phyloP scores from a whole-genome alignment of 2,888 invertebrate genomes.

The Hydrotaea cyrtoneurina region DNA sequence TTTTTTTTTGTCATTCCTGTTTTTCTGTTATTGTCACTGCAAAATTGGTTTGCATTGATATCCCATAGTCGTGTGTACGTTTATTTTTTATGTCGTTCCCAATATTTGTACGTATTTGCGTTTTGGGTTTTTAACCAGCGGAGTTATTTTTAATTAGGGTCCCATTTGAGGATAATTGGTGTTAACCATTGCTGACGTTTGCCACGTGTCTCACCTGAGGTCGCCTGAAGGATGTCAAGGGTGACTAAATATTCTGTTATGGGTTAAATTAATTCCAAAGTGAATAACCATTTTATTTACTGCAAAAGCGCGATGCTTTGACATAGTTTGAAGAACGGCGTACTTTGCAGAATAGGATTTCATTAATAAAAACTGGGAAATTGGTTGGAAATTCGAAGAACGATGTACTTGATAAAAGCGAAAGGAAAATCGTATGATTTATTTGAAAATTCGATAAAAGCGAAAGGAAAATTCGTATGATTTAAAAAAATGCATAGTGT shows the following conservation, averaged over 20 bases:
- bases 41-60: constrained; percentile 10
- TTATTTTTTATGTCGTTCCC: constrained; percentile 9
- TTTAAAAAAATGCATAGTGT: no score
- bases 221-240: not conserved
- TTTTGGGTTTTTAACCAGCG: not conserved
- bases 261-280: not conserved
- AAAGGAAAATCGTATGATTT: no score
- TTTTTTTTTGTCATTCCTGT: not conserved
- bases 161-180: constrained; percentile 62
- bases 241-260: not conserved
- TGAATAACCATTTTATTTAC: no score
- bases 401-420: no score
- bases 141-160: constrained; percentile 40
- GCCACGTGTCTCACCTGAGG: constrained; percentile 40
- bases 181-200: constrained; percentile 7
- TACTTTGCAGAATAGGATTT: no score
- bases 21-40: not conserved
- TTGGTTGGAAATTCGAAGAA: no score
- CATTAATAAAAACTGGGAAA: no score
- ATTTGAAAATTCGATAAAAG: no score
- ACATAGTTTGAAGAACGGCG: no score
- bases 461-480: no score
- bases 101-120: constrained; percentile 5
- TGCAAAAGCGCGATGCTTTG: no score
- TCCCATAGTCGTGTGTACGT: not conserved